These are phyloP conservation scores for Sylvilagus floridanus DNA, from an alignment of 2,797 vertebrate species.

Conservation along the genomic window DNA sequence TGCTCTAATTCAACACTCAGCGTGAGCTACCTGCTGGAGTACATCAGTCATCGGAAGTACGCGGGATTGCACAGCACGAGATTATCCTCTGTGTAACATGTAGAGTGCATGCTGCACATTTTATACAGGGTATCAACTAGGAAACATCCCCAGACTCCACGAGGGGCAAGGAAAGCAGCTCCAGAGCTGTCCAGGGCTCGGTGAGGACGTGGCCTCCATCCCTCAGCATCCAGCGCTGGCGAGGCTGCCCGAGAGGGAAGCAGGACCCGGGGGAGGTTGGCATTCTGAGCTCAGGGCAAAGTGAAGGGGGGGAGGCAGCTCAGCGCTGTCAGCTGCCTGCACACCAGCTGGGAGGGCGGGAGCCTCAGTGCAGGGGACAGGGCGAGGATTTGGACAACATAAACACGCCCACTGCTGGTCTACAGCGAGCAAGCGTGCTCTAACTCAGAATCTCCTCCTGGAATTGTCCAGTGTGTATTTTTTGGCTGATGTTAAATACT, in stretches of 20 bases:
- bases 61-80: too few relatives aligned
- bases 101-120: too few relatives aligned
- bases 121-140: background rate
- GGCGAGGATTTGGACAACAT: fast-evolving
- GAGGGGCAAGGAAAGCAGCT: background rate
- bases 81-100: background rate
- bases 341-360: too few relatives aligned
- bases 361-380: too few relatives aligned
- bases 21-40: background rate
- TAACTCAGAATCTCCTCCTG: background rate
- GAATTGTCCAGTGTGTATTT: background rate
- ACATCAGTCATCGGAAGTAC: background rate
- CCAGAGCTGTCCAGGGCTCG: background rate
- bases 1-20: background rate
- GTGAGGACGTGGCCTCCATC: background rate
- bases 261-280: too few relatives aligned
- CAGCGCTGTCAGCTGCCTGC: background rate
- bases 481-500: background rate
- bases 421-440: background rate
- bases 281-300: background rate
- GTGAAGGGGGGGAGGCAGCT: background rate
- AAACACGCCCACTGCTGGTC: background rate
- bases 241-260: background rate
- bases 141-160: background rate
- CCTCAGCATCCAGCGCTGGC: background rate